Base-by-base conservation (phyloP, 2,113 vertebrate species). In the Coptodon bakossiorum region DNA sequence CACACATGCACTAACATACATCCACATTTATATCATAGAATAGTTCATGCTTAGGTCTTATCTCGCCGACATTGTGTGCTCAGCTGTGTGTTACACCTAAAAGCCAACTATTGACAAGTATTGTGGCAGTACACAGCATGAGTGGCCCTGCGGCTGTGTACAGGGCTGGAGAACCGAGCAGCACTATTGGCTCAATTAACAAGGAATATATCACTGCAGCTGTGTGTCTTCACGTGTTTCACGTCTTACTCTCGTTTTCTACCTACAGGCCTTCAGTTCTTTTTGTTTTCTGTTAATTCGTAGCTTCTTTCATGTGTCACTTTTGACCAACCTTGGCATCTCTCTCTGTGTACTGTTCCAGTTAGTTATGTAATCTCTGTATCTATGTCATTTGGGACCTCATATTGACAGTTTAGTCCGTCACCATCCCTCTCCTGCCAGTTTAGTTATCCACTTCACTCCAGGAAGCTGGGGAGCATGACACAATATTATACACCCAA, bases 161-260 rank as follows among this genome's bases (percentile, higher is more conserved):
- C 6, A 12, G 56, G 83, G 81, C 80, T 9, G 56, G 40, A 88
- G 73, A 63, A 73, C 76, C 11, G 14, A 52, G 90, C 84, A 92
- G 89, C 82, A 90, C 76, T 94, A 93, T 92, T 94, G 94, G 94
- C 90, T 94, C 81, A 57, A 68, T 82, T 88, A 59, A 88, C 82
- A 63, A 91, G 85, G 56, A 80, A 83, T 88, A 88, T 84, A 84
- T 53, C 14, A 76, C 13, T 81, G 84, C 84, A 90, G 84, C 79
- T 91, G 83, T 94, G 91, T 84, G 85, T 95, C 82, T 80, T 81
- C 79, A 1, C 50, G 11, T 88, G 79, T 88, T 90, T 92, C 85
- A 90, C 38, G 52, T 83, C 56, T 84, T 61, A 63, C 50, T 85
- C n/a, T 29, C 17, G 6, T 17, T 56, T 59, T 50, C 31, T 83